Conservation (phyloP, 2,113 vertebrate genomes). For the Malurus melanocephalus region DNA sequence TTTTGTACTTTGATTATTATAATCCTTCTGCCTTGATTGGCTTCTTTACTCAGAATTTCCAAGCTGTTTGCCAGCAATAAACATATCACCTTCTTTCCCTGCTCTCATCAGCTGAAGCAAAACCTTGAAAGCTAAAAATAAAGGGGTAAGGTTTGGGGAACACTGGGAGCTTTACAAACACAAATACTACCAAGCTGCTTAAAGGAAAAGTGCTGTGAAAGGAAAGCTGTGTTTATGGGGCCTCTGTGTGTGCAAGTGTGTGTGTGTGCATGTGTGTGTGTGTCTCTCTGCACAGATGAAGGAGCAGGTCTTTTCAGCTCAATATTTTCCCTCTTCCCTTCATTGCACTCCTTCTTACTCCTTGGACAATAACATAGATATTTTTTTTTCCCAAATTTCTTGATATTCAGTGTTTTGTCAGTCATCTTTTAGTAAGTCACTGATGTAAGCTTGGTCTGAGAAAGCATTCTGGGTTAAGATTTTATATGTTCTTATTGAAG, state of each 20-base stretch:
- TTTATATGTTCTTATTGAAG: background rate
- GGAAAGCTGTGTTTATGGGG: background rate
- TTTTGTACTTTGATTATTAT: constrained; percentile 42
- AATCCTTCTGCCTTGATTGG: constrained; percentile 34
- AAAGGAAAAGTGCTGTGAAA: background rate
- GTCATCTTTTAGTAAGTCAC: background rate
- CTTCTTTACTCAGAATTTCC: constrained; percentile 34
- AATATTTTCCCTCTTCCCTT: background rate
- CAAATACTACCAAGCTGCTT: background rate
- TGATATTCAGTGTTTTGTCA: background rate
- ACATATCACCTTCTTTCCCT: background rate
- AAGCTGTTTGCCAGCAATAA: constrained; percentile 21
- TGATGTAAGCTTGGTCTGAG: background rate
- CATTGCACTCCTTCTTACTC: background rate
- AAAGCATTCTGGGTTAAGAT: background rate
- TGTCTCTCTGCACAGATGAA: fast-evolving
- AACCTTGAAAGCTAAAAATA: constrained; percentile 16
- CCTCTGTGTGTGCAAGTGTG: fast-evolving
- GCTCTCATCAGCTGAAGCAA: constrained; percentile 10
- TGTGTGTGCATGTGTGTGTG: too few species aligned
- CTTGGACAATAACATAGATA: background rate
- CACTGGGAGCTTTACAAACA: background rate
- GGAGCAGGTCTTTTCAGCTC: background rate
- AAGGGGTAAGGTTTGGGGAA: background rate
- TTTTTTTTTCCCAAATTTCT: background rate